Evolutionary conservation across 2,113 vertebrate genomes (phyloP).

Genomic region (Vanacampus margaritifer): DNA sequence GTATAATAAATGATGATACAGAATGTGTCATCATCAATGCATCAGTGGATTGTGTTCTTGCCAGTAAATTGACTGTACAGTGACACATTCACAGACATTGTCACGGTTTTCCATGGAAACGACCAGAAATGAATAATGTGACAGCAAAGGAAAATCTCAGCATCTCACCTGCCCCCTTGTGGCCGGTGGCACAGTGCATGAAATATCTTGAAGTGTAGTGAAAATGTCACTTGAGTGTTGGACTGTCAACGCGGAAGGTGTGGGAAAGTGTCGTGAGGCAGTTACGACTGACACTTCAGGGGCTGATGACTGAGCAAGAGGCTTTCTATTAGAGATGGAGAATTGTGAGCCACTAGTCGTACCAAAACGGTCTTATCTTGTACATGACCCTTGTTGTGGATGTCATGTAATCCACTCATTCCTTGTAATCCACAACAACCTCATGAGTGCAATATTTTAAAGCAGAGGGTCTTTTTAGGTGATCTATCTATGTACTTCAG

Average conservation of each 20-base stretch:
- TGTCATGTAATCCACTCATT: not conserved
- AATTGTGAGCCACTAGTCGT: not conserved
- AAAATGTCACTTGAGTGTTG: too few species aligned
- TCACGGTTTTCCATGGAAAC: not conserved
- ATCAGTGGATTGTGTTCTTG: not conserved
- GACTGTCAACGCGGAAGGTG: too few species aligned
- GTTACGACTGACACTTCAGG: not conserved
- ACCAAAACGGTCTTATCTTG: not conserved
- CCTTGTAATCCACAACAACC: not conserved
- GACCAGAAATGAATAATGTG: not conserved
- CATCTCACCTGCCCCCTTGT: not conserved
- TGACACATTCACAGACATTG: conserved; percentile 4
- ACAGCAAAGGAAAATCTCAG: not conserved
- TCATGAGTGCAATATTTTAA: not conserved
- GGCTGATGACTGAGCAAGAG: not conserved
- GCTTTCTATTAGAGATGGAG: not conserved
- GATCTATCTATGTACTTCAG: too few species aligned
- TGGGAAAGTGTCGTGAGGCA: not conserved
- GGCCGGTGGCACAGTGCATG: not conserved
- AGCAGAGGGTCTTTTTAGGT: not conserved
- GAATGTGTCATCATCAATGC: not conserved
- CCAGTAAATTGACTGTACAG: not conserved
- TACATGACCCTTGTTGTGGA: not conserved
- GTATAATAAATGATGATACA: not conserved
- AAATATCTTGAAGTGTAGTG: not conserved